Conservation (phyloP, 2,113 vertebrate genomes). For the Vireo altiloquus region DNA sequence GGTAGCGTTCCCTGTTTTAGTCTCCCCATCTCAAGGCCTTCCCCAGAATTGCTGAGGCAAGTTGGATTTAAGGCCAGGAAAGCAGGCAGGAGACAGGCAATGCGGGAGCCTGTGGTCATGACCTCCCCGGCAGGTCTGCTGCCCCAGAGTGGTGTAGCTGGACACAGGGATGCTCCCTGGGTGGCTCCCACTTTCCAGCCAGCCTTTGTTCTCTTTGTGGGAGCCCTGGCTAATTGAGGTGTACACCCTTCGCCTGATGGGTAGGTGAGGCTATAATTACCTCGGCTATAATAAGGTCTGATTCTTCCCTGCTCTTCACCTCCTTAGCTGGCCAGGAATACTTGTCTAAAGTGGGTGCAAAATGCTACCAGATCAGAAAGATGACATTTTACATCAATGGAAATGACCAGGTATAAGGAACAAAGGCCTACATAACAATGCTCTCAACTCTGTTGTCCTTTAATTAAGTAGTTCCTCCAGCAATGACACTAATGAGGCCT, state of each 20-base stretch:
- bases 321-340: background rate
- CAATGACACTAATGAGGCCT: constrained; percentile 49
- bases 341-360: constrained; percentile 51
- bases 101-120: background rate
- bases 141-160: background rate
- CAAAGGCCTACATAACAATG: constrained; percentile 48
- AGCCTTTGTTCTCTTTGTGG: constrained; percentile 61
- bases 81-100: background rate
- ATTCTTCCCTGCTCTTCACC: constrained; percentile 27
- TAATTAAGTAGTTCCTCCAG: constrained; percentile 50
- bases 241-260: constrained; percentile 16
- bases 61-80: background rate
- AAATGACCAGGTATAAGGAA: constrained; percentile 62
- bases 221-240: constrained; percentile 45
- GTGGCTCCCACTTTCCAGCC: constrained; percentile 38
- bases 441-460: constrained; percentile 54
- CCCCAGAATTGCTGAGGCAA: background rate
- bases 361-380: constrained; percentile 49
- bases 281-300: constrained; percentile 23
- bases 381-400: constrained; percentile 54
- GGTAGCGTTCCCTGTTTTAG: background rate
- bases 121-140: constrained; percentile 22
- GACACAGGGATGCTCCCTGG: constrained; percentile 38
- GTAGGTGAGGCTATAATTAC: constrained; percentile 58
- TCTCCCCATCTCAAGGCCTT: constrained; percentile 1